Conservation (phyloP, 1,140 invertebrate species). For the Potamilus streckersoni region DNA sequence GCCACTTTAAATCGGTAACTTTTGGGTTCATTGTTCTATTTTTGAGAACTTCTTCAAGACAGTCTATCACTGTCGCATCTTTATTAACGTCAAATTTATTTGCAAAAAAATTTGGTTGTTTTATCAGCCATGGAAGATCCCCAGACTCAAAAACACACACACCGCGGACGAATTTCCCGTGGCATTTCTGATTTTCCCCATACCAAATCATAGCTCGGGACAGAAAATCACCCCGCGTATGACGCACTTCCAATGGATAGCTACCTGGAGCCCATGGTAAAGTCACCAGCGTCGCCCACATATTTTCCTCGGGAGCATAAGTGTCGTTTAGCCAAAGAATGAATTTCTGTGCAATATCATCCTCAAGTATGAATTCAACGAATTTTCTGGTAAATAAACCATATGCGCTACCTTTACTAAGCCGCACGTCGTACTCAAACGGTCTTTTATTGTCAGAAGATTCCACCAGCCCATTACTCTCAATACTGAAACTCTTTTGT, state of each 20-base stretch:
- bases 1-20: no score
- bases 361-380: constrained; percentile 31
- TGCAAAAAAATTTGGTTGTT: constrained; percentile 48
- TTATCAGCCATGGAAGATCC: constrained; percentile 50
- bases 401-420: constrained; percentile 40
- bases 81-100: constrained; percentile 55
- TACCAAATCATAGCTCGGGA: constrained; percentile 21
- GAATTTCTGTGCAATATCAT: constrained; percentile 29
- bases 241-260: constrained; percentile 20
- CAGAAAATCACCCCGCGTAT: constrained; percentile 5
- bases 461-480: constrained; percentile 10
- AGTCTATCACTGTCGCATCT: constrained; percentile 47
- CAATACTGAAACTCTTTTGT: constrained; percentile 14
- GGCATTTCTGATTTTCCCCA: constrained; percentile 8
- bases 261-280: constrained; percentile 39
- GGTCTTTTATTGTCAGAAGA: constrained; percentile 5
- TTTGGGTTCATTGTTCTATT: no score
- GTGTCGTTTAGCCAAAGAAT: constrained; percentile 40
- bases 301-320: constrained; percentile 37
- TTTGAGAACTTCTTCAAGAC: constrained; percentile 41
- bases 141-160: constrained; percentile 21
- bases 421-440: constrained; percentile 19
- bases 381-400: constrained; percentile 43
- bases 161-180: constrained; percentile 9
- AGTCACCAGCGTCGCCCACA: constrained; percentile 40